phyloP scores from a whole-genome alignment of 2,113 vertebrate genomes.

The Struthidea cinerea region DNA sequence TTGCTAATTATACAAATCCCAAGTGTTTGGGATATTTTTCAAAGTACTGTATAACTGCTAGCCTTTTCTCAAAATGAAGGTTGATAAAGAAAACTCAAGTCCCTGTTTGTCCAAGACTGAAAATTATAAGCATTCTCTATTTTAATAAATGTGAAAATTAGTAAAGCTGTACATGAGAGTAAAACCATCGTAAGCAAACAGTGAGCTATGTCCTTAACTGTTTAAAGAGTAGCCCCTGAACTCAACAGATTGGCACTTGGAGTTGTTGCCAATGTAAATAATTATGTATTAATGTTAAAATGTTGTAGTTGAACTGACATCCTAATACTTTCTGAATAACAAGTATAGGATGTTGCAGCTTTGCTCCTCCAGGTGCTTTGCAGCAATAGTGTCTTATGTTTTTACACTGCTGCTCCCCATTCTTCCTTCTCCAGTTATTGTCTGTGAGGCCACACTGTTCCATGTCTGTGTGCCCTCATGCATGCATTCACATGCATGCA shows the following conservation, averaged over 20 bases:
- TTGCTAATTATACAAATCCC: not conserved
- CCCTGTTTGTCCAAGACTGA: not conserved
- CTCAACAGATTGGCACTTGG: not conserved
- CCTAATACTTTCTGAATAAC: not conserved
- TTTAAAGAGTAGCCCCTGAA: not conserved
- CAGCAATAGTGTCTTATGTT: not conserved
- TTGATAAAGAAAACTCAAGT: not conserved
- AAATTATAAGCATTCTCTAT: not conserved
- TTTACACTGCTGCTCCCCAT: not conserved
- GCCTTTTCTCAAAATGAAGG: not conserved
- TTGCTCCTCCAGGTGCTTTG: not conserved
- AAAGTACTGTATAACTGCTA: not conserved
- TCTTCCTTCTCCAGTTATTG: not conserved
- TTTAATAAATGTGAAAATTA: not conserved
- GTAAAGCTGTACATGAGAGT: not conserved
- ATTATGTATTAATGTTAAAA: not conserved
- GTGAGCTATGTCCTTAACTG: not conserved
- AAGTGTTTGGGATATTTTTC: not conserved
- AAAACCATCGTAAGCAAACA: not conserved
- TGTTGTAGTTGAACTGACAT: not conserved
- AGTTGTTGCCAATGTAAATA: not conserved
- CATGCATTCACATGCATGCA: not conserved
- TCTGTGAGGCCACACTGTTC: not conserved
- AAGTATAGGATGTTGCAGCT: not conserved
- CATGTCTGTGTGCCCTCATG: not conserved